phyloP scores from a whole-genome alignment of 2,113 vertebrate genomes.

The Percopsis transmontana region DNA sequence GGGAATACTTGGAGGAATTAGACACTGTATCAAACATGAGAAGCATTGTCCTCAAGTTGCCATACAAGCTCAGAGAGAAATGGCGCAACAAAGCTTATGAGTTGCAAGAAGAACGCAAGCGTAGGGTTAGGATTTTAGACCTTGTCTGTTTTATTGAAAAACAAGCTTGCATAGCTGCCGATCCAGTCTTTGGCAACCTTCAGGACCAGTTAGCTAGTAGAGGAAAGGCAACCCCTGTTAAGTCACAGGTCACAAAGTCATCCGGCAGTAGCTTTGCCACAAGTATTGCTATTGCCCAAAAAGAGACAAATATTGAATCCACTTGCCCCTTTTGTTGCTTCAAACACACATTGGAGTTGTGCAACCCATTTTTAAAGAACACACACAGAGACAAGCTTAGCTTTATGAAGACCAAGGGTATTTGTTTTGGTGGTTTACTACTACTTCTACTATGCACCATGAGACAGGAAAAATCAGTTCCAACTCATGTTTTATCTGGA shows the following conservation, averaged over 20 bases:
- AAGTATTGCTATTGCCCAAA: too few relatives aligned
- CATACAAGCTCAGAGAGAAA: conserved; percentile 23
- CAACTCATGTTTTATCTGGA: conserved; percentile 1
- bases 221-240: not conserved
- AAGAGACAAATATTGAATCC: too few relatives aligned
- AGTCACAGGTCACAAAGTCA: not conserved
- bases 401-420: conserved; percentile 18
- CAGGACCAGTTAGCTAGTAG: not conserved
- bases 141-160: conserved; percentile 15
- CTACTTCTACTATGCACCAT: conserved; percentile 2
- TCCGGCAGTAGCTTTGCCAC: not conserved
- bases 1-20: conserved; percentile 17
- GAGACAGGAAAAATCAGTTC: conserved; percentile 1
- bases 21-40: conserved; percentile 24
- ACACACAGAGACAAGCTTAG: conserved; percentile 27
- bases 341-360: not conserved
- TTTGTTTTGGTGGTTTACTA: conserved; percentile 31
- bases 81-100: conserved; percentile 19
- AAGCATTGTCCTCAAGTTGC: conserved; percentile 11
- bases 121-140: conserved; percentile 12
- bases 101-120: not conserved
- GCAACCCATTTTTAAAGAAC: conserved; percentile 2
- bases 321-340: not conserved
- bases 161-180: conserved; percentile 5
- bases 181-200: conserved; percentile 14